Percentiles rank a stretch among this genome's conserved stretches.
phyloP scores from a whole-genome alignment of 2,888 invertebrate genomes.

The Ennomos quercinarius region DNA sequence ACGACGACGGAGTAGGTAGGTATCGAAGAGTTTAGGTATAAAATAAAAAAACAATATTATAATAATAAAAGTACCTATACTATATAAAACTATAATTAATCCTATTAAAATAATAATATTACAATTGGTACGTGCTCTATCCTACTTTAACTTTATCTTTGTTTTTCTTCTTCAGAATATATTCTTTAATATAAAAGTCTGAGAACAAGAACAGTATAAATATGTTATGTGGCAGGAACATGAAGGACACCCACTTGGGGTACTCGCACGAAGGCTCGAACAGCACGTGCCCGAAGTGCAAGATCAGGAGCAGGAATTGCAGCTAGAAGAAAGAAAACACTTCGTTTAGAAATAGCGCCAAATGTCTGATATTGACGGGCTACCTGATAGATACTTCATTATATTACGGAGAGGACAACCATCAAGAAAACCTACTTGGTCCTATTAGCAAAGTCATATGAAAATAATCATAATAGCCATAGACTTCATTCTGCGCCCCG shows the following conservation, averaged over 20 bases:
- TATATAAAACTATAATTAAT: conserved; percentile 13
- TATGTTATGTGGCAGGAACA: conserved; percentile 88
- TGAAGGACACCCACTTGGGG: conserved; percentile 84
- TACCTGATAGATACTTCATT: too few relatives aligned
- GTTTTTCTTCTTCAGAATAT: conserved; percentile 82
- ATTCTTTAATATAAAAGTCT: conserved; percentile 89
- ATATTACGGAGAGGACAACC: too few relatives aligned
- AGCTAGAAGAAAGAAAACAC: conserved; percentile 57
- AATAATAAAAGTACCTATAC: conserved; percentile 14
- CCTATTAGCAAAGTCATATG: too few relatives aligned
- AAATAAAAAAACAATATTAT: background rate
- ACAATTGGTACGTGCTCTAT: conserved; percentile 24
- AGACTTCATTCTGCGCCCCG: too few relatives aligned
- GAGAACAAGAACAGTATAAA: conserved; percentile 88
- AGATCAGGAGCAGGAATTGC: conserved; percentile 87
- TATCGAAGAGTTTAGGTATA: too few relatives aligned
- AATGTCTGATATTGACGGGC: too few relatives aligned
- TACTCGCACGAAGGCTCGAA: conserved; percentile 86
- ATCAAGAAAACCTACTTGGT: too few relatives aligned
- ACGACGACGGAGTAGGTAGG: too few relatives aligned
- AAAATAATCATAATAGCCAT: too few relatives aligned
- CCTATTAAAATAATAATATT: conserved; percentile 20
- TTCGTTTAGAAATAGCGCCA: too few relatives aligned
- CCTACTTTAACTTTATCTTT: conserved; percentile 46
- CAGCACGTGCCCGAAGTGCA: conserved; percentile 85